phyloP scores from a whole-genome alignment of 2,888 invertebrate species.

The Drosophila tanythrix region DNA sequence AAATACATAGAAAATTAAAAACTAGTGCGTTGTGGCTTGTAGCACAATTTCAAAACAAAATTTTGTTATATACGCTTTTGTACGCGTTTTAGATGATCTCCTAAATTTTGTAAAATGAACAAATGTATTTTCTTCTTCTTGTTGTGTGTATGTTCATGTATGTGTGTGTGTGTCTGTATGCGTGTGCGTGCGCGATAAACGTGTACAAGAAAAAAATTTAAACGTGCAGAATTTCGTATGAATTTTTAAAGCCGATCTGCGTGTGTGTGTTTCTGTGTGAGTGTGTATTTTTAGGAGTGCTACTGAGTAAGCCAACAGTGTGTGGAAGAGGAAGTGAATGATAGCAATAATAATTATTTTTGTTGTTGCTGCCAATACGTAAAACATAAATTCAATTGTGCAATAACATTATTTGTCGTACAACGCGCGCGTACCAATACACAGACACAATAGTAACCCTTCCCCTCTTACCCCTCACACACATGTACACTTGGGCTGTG shows the following conservation, averaged over 20 bases:
- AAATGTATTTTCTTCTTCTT: conserved; percentile 50
- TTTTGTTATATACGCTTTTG: conserved; percentile 33
- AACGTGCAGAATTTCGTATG: conserved; percentile 73
- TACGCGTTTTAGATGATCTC: conserved; percentile 42
- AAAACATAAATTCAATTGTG: conserved; percentile 74
- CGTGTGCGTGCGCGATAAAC: conserved; percentile 66
- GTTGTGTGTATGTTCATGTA: conserved; percentile 49
- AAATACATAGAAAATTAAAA: conserved; percentile 44
- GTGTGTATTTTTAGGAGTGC: conserved; percentile 38
- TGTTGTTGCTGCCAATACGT: conserved; percentile 46
- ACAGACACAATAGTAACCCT: conserved; percentile 15
- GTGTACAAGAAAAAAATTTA: conserved; percentile 73
- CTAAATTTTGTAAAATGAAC: conserved; percentile 32
- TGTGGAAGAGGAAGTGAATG: conserved; percentile 20
- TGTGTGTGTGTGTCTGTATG: conserved; percentile 20
- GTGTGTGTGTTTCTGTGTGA: conserved; percentile 8
- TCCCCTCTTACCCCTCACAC: neutral
- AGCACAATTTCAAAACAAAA: conserved; percentile 50
- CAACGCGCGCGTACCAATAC: conserved; percentile 41
- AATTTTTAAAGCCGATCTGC: conserved; percentile 72
- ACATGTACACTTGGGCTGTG: conserved; percentile 5
- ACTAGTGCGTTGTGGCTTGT: conserved; percentile 57
- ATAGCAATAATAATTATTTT: conserved; percentile 32
- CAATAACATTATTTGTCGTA: conserved; percentile 63
- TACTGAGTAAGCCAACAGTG: conserved; percentile 15